Percentiles rank a stretch among this genome's conserved stretches.
Evolutionary conservation across 2,113 vertebrate genomes (phyloP).

Genomic region (Myxocyprinus asiaticus): DNA sequence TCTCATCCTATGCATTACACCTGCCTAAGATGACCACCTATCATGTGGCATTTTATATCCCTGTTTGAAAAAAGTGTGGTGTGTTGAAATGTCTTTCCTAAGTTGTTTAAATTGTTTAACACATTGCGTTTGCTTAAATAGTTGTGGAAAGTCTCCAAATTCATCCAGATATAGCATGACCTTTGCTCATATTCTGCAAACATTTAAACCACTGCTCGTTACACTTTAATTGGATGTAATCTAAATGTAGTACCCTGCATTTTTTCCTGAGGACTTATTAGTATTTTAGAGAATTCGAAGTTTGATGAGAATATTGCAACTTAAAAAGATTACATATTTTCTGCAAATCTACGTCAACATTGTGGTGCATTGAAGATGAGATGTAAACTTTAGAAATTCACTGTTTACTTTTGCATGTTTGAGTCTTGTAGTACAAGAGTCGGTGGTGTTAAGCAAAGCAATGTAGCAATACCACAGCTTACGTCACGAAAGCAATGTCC

Average conservation of each 20-base stretch:
- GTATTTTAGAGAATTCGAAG: conserved; percentile 16
- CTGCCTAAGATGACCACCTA: conserved; percentile 9
- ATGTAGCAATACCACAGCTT: no score
- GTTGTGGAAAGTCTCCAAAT: conserved; percentile 7
- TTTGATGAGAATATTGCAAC: background rate
- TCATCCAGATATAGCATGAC: conserved; percentile 13
- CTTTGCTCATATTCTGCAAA: conserved; percentile 27
- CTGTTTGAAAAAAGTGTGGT: conserved; percentile 21
- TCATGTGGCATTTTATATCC: background rate
- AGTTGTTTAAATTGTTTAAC: conserved; percentile 9
- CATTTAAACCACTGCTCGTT: background rate
- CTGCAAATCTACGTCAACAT: background rate
- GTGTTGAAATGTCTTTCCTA: background rate
- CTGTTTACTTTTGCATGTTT: no score
- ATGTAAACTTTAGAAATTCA: background rate
- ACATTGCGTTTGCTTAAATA: conserved; percentile 16
- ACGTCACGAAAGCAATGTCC: background rate
- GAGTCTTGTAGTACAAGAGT: no score
- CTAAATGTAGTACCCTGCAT: background rate
- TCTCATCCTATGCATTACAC: conserved; percentile 31
- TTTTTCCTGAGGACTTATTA: conserved; percentile 11
- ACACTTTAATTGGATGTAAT: conserved; percentile 18
- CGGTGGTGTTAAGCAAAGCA: no score
- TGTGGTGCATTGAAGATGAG: conserved; percentile 9
- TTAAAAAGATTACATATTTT: background rate